Evolutionary conservation across 2,113 vertebrate genomes (phyloP), one percentile per base, ranked within the genome.

Genomic region (Colossoma macropomum): DNA sequence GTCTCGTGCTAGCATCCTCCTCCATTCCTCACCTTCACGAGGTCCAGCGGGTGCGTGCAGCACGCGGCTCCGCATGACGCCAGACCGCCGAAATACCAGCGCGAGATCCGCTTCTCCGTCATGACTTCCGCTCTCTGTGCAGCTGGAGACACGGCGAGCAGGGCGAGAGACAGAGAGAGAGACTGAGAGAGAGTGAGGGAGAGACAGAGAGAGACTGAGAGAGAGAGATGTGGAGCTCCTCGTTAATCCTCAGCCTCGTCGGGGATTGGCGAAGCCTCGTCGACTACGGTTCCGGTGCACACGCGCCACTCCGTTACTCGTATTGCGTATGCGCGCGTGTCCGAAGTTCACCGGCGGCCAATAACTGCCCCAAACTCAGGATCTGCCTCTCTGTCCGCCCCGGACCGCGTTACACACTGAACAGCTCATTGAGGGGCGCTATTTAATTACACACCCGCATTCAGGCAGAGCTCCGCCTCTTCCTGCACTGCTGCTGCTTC

Each of bases 21-120:
- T 32, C 8, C 21, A 21, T 21, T 25, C 4, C 91, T 90, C 92
- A 98, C 97, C 97, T 98, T 99, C 63, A 99, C 56, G 68, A 99
- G 95, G 83, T 99, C 97, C 86, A 99, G 90, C 2, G 97, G 97
- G 93, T 98, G 97, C 0, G 97, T 99, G 92, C 97, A 99, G 92
- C 97, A 99, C 2, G 98, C 98, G 10, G 98, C 98, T 21, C 96
- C 97, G 86, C 94, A 96, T 4, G 98, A 99, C 8, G 97, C 97
- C 88, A 99, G 91, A 0, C 98, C 97, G 0, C 98, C 97, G 90
- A 99, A 99, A 75, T 99, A 99, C 97, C 97, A 99, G 60, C 97
- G 95, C 11, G 97, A 98, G 78, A 95, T 91, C 62, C 97, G 95
- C 62, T 74, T 93, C 92, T 98, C 96, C 41, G 92, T 86, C 95